Evolutionary conservation across 2,888 invertebrate genomes (phyloP), one percentile per base, ranked within the genome.

Genomic region (Drosophila dives): DNA sequence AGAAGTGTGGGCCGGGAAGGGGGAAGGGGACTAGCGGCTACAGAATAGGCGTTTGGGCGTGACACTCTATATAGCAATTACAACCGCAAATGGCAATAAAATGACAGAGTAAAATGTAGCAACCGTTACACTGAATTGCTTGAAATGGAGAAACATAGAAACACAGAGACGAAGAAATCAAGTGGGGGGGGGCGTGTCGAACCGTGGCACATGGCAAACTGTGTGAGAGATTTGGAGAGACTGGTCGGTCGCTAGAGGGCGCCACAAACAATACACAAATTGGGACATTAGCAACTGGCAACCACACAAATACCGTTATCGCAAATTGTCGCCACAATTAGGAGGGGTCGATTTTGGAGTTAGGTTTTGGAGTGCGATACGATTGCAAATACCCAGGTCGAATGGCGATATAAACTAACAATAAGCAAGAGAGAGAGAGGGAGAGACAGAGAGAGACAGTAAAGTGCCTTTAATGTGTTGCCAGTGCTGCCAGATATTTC

Each of bases 31-130:
- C 29, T 29, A 29, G 5, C 29, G 40, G 34, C 2, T 36, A 51
- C 33, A 36, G 10, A 58, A 29, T 33, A 55, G 64, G 63, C 51
- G 64, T 54, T 48, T 75, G 82, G 83, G 80, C 74, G 80, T 75
- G 80, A 58, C 72, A 72, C 70, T 73, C 69, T 59, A 74, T 80
- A 76, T 64, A 76, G 82, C 89, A 86, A 89, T 89, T 86, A 84
- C 86, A 86, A 89, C 86, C 86, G 82, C 86, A 86, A 89, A 84
- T 88, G 89, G 89, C 80, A 83, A 88, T 88, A 84, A 88, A 84
- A 84, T 88, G 84, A 78, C 81, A 75, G 82, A 86, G 80, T 75
- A 80, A 84, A 83, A 82, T 80, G 73, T 80, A 78, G 78, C 71
- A 76, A 77, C 58, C 80, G 80, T 75, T 75, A 74, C 58, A 54